Percentiles rank a stretch among this genome's conserved stretches.
Conservation (phyloP, 2,113 vertebrate species). For the Solea solea region DNA sequence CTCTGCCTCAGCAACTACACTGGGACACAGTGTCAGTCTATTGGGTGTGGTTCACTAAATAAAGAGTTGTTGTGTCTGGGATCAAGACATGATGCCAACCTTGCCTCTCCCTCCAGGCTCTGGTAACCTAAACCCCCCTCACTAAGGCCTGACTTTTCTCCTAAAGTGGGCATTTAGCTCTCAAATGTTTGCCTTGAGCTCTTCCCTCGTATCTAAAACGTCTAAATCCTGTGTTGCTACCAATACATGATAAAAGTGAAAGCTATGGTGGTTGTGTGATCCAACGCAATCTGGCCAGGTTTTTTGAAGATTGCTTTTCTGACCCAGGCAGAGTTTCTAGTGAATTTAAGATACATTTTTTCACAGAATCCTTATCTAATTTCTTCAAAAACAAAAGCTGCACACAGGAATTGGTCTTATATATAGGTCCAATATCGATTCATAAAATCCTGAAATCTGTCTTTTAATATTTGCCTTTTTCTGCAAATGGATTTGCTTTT, state of each 20-base stretch:
- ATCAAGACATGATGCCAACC: slow-evolving; percentile 63
- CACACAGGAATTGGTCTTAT: too few relatives aligned
- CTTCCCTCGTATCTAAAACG: neutral
- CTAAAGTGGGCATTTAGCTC: neutral
- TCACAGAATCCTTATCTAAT: too few relatives aligned
- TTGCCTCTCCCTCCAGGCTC: slow-evolving; percentile 43
- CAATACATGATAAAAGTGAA: neutral
- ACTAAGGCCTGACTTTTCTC: neutral
- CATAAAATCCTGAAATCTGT: too few relatives aligned
- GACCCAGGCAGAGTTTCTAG: too few relatives aligned
- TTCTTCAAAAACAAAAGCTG: too few relatives aligned
- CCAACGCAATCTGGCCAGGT: neutral
- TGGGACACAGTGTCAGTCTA: slow-evolving; percentile 60
- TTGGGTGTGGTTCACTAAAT: slow-evolving; percentile 73
- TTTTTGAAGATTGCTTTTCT: too few relatives aligned
- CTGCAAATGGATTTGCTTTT: too few relatives aligned
- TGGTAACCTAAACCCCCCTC: slow-evolving; percentile 17
- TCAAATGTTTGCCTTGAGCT: neutral
- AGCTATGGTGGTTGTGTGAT: neutral
- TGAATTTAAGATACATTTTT: too few relatives aligned
- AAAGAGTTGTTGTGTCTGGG: slow-evolving; percentile 78
- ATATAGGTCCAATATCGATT: too few relatives aligned
- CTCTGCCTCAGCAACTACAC: slow-evolving; percentile 51
- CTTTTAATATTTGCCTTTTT: too few relatives aligned
- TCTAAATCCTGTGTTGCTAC: neutral